Evolutionary conservation across 2,113 vertebrate species (phyloP).

Genomic region (Amia ocellicauda): DNA sequence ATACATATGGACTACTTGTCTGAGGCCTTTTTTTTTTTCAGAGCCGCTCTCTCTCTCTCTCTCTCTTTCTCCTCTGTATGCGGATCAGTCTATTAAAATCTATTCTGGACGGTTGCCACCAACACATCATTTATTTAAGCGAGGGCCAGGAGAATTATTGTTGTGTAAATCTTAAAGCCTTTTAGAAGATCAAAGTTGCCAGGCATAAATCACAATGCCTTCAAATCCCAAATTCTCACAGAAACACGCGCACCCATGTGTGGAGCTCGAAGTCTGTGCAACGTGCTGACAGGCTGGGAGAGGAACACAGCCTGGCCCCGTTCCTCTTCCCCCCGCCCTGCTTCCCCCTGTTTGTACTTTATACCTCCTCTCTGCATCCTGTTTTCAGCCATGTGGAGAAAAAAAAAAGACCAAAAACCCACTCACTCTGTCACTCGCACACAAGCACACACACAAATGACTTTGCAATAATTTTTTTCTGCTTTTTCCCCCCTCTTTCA

Average conservation of each 20-base stretch:
- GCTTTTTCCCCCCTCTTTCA: slow-evolving; percentile 17
- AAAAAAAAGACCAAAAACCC: neutral
- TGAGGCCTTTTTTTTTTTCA: neutral
- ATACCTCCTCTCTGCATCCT: slow-evolving; percentile 25
- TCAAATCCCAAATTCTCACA: slow-evolving; percentile 42
- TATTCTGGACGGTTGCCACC: slow-evolving; percentile 52
- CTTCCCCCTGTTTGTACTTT: slow-evolving; percentile 9
- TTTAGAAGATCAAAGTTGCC: slow-evolving; percentile 68
- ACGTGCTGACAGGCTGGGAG: neutral
- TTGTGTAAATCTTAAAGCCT: slow-evolving; percentile 64
- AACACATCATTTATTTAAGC: slow-evolving; percentile 60
- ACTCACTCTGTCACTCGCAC: slow-evolving; percentile 14
- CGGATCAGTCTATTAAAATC: slow-evolving; percentile 45
- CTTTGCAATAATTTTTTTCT: slow-evolving; percentile 8
- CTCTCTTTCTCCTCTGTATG: slow-evolving; percentile 11
- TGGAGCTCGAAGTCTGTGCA: slow-evolving; percentile 5
- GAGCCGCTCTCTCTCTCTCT: neutral
- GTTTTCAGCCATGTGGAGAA: slow-evolving; percentile 12
- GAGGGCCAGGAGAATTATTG: slow-evolving; percentile 59
- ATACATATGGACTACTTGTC: neutral
- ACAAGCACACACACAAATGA: slow-evolving; percentile 12
- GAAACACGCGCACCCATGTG: slow-evolving; percentile 24
- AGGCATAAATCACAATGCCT: slow-evolving; percentile 58
- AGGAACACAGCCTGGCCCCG: neutral
- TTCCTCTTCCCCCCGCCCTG: neutral